Base-by-base conservation (phyloP, 2,797 vertebrate species). In the Schizopygopsis malacanthus region DNA sequence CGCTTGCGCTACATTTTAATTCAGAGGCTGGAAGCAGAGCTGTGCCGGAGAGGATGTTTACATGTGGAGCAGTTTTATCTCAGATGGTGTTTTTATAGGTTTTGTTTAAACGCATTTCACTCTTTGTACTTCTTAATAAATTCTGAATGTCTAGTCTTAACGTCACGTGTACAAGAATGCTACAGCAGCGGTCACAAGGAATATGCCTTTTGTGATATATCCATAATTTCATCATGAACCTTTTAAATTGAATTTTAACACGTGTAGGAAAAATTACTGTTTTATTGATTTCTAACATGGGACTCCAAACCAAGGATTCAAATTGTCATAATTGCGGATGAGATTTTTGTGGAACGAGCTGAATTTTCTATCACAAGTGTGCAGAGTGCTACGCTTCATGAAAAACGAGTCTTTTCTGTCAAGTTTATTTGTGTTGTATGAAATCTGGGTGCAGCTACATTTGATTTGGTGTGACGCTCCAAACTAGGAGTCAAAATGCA, bases 41-140 rank as follows among this genome's bases (percentile, higher is more conserved):
- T 89, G 87, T 90, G 86, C 90, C 86, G 90, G 90, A 90, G 89
- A 93, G 92, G 93, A 95, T 94, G 95, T 97, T 98, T 96, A 96
- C 95, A 96, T 84, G 92, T 95, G 92, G 90, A 90, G 69, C 87
- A 85, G 91, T 93, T 90, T 92, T 90, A 89, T 93, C 87, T 93
- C 88, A 89, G 90, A 92, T 80, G 86, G 76, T 88, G 84, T 92
- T 93, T 91, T 89, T 93, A 87, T 93, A 88, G 92, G 85, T 91
- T 90, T 88, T 90, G 90, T 92, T 90, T 92, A 79, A 92, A 90
- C 89, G 88, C 43, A 90, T 94, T 93, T 95, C 94, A 94, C 94
- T 95, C 93, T 95, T 95, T 95, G 92, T 95, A 94, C 93, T 89
- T 89, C 79, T 91, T 90, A 94, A 94, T 94, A 94, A 95, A 95